A percentile compares a stretch with the other conserved stretches of the same genome.
These are phyloP conservation scores for Zosterops borbonicus DNA, from an alignment of 2,113 vertebrate genomes.

Conservation along the genomic window DNA sequence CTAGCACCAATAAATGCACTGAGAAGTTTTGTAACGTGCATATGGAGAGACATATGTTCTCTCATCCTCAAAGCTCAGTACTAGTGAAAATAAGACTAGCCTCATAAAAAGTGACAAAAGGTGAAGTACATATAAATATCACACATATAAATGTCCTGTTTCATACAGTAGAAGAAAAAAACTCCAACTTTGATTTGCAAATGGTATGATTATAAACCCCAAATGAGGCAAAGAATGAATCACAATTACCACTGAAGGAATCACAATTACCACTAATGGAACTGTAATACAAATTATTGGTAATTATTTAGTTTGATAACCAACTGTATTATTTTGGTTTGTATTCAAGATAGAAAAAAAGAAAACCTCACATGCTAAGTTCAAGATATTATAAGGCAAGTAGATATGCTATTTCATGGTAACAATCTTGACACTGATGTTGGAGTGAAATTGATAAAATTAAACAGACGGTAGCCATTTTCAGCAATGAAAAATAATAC, in stretches of 20 bases:
- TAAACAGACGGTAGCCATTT: not conserved
- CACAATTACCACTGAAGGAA: not conserved
- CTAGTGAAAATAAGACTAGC: slow-evolving; percentile 74
- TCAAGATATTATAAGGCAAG: not conserved
- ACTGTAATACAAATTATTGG: not conserved
- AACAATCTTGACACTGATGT: not conserved
- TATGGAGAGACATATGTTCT: slow-evolving; percentile 83
- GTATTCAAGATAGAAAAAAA: not conserved
- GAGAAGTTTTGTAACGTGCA: slow-evolving; percentile 73
- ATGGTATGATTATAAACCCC: not conserved
- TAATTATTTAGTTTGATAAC: not conserved
- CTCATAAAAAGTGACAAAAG: slow-evolving; percentile 72
- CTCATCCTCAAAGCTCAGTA: slow-evolving; percentile 68
- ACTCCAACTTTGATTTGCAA: not conserved
- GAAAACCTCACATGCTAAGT: not conserved
- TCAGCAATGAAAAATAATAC: not conserved
- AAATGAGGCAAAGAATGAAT: not conserved
- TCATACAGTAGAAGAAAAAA: slow-evolving; percentile 38
- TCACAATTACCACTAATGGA: not conserved
- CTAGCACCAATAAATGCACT: slow-evolving; percentile 72
- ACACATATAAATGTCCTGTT: slow-evolving; percentile 63
- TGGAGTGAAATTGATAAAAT: not conserved
- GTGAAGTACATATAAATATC: slow-evolving; percentile 68
- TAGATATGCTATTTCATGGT: not conserved
- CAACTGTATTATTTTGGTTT: not conserved